A percentile compares a stretch with the other conserved stretches of the same genome.
phyloP scores from a whole-genome alignment of 1,140 invertebrate species.

The Elymnias hypermnestra region DNA sequence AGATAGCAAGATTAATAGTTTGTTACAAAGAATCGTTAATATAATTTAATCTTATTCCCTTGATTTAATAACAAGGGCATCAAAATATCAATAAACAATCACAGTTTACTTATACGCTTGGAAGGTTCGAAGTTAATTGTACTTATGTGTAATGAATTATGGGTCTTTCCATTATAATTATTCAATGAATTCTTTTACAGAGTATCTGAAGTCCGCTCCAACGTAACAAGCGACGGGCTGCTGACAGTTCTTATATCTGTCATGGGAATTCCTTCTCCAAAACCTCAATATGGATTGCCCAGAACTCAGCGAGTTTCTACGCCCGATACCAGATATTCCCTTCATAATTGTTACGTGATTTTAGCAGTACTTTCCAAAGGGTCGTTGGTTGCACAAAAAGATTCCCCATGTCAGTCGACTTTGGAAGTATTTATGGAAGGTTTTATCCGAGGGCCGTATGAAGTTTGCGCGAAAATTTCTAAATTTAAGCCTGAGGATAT shows the following conservation, averaged over 20 bases:
- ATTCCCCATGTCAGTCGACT: constrained; percentile 61
- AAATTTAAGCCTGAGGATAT: constrained; percentile 59
- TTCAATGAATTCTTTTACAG: constrained; percentile 59
- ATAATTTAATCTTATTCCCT: too few species aligned
- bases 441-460: constrained; percentile 67
- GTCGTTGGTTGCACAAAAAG: constrained; percentile 68
- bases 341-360: constrained; percentile 67
- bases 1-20: too few species aligned
- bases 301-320: constrained; percentile 51
- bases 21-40: too few species aligned
- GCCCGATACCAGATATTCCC: constrained; percentile 38
- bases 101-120: too few species aligned
- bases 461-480: constrained; percentile 68
- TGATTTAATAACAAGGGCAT: too few species aligned
- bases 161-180: too few species aligned
- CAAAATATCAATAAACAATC: too few species aligned
- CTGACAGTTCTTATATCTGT: constrained; percentile 66
- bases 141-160: too few species aligned
- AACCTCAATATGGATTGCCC: constrained; percentile 42
- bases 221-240: constrained; percentile 63
- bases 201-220: constrained; percentile 70
- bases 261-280: constrained; percentile 47
- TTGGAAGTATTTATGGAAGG: constrained; percentile 70
- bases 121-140: too few species aligned
- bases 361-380: constrained; percentile 63